Evolutionary conservation across 2,888 invertebrate species (phyloP).

Genomic region (Slavum lentiscoides): DNA sequence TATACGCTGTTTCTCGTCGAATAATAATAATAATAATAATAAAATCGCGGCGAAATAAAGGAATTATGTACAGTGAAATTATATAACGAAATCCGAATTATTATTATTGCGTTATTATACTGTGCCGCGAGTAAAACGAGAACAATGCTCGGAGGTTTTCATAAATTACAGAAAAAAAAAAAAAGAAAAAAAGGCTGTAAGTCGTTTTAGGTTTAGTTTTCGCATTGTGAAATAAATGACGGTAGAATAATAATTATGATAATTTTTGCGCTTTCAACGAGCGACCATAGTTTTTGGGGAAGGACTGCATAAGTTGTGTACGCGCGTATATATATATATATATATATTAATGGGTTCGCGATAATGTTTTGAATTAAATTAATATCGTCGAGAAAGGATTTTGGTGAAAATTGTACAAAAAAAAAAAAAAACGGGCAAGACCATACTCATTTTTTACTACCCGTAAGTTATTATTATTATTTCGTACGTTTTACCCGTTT

Average conservation of each 20-base stretch:
- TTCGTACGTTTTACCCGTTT: no score
- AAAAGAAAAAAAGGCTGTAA: conserved; percentile 9
- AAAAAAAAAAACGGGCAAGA: no score
- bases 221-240: conserved; percentile 11
- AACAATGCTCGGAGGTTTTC: conserved; percentile 23
- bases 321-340: no score
- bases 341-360: no score
- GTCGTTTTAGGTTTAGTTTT: conserved; percentile 14
- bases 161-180: neutral
- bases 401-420: no score
- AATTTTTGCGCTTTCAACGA: conserved; percentile 6
- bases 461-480: no score
- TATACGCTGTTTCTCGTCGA: neutral
- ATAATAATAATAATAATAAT: neutral
- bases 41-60: conserved; percentile 9
- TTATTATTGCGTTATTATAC: neutral
- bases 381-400: no score
- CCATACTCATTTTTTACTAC: no score
- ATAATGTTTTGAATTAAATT: no score
- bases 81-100: conserved; percentile 25
- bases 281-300: neutral
- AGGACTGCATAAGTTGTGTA: no score
- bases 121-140: neutral
- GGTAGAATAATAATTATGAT: conserved; percentile 19
- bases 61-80: conserved; percentile 4